A percentile compares a stretch with the other conserved stretches of the same genome.
Conservation (phyloP, 2,797 vertebrate species). For the Scarus forsteni region DNA sequence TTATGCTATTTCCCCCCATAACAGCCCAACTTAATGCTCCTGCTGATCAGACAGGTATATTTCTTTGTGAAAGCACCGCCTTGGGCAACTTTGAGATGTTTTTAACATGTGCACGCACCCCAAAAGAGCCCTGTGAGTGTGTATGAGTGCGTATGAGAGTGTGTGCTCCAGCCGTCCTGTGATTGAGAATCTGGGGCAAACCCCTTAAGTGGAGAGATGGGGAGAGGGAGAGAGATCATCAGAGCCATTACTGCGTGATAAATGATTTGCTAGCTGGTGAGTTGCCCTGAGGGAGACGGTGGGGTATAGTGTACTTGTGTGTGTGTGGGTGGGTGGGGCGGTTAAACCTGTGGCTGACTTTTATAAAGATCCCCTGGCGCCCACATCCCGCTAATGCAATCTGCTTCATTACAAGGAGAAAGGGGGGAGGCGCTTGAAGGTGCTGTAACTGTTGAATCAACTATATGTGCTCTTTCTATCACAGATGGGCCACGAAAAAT, state of each 20-base stretch:
- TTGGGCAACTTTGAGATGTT: constrained; percentile 19
- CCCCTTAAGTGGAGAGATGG: constrained; percentile 72
- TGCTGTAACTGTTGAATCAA: constrained; percentile 32
- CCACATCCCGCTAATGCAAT: constrained; percentile 64
- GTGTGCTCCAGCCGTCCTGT: constrained; percentile 32
- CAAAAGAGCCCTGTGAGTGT: neutral
- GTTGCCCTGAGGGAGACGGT: constrained; percentile 63
- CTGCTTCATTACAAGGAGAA: constrained; percentile 54
- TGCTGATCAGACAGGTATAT: constrained; percentile 20
- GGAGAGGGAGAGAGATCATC: constrained; percentile 71
- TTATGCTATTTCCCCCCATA: neutral
- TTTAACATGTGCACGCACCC: constrained; percentile 15
- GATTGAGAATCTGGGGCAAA: constrained; percentile 78
- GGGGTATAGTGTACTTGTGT: constrained; percentile 7
- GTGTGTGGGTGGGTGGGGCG: constrained; percentile 1
- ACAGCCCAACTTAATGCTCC: neutral
- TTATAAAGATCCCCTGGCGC: constrained; percentile 60
- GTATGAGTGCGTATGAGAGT: constrained; percentile 21
- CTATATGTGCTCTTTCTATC: constrained; percentile 35
- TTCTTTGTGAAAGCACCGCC: neutral
- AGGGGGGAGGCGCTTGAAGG: constrained; percentile 6
- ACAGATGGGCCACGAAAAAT: constrained; percentile 39
- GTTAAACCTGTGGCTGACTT: constrained; percentile 64
- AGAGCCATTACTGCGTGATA: constrained; percentile 80
- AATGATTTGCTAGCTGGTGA: constrained; percentile 78